These are phyloP conservation scores for Antheraea pernyi DNA, from an alignment of 1,140 invertebrate genomes.

Conservation along the genomic window DNA sequence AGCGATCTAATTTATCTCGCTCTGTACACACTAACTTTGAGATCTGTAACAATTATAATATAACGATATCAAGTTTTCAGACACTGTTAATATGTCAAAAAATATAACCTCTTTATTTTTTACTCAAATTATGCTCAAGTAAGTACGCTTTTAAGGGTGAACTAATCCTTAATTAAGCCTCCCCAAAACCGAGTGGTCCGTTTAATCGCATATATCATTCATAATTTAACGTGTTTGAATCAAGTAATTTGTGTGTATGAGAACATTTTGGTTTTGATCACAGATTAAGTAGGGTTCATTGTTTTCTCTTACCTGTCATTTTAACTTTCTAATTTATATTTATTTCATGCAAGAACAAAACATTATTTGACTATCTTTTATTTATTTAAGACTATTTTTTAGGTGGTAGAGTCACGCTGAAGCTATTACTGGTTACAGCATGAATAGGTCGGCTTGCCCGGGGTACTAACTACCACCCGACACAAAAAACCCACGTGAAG, in stretches of 20 bases:
- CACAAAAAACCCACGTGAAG: too few relatives aligned
- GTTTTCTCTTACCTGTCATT: background rate
- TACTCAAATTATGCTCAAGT: background rate
- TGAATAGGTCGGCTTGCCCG: too few relatives aligned
- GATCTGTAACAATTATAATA: background rate
- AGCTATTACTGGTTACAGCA: too few relatives aligned
- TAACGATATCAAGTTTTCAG: background rate
- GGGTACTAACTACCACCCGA: too few relatives aligned
- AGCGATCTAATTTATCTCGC: background rate
- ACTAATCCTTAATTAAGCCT: constrained; percentile 32
- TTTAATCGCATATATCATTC: constrained; percentile 31
- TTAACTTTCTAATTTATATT: too few relatives aligned
- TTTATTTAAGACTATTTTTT: too few relatives aligned
- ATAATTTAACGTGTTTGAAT: constrained; percentile 29
- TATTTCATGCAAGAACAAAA: too few relatives aligned
- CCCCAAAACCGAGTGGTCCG: constrained; percentile 20
- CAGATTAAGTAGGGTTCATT: background rate
- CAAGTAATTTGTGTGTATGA: constrained; percentile 24
- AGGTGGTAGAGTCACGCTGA: too few relatives aligned
- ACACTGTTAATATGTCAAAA: background rate
- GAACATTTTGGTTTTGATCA: background rate
- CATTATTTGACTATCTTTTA: too few relatives aligned
- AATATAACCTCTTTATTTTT: background rate
- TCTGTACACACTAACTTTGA: background rate
- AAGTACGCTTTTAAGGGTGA: constrained; percentile 21